Evolutionary conservation across 2,888 invertebrate species (phyloP), one percentile per base, ranked within the genome.

Genomic region (Erebia palarica): DNA sequence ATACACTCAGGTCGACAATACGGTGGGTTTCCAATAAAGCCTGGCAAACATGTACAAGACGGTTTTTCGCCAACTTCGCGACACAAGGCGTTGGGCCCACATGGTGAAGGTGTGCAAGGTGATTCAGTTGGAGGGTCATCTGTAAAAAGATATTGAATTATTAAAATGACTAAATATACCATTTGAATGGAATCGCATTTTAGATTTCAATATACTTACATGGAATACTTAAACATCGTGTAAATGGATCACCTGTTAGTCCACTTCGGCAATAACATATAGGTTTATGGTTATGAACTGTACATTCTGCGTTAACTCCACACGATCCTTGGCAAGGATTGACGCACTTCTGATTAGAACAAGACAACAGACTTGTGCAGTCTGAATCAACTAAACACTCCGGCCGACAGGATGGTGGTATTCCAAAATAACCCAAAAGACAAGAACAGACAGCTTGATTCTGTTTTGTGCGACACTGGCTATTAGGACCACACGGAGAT

Each of bases 321-420:
- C 97, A 97, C 13, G 96, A 95, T 53, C 97, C 97, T 18, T 95
- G 94, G 79, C 97, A 98, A 53, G 97, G 97, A 81, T 97, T 96
- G 7, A 95, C 91, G 81, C 97, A 98, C 86, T 96, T 97, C 75
- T 95, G 95, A 81, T 96, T 96, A 5, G 96, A 94, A 81, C 98
- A 98, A 10, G 97, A 96, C 80, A 94, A 94, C 76, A 96, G 93
- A 75, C 95, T 94, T 47, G 96, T 91, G 82, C 97, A 97, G 80
- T 97, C 97, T 0, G 97, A 95, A 83, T 96, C 97, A 7, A 97
- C 95, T 14, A 97, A 94, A 87, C 97, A 97, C 86, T 97, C 97
- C 0, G 97, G 97, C 79, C 96, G 94, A 82, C 97, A 98, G 16
- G 96, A 95, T 57, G 95, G 95, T 71, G 97, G 96, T 61, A 94